Evolutionary conservation across 2,113 vertebrate genomes (phyloP).

Genomic region (Agelaius tricolor): DNA sequence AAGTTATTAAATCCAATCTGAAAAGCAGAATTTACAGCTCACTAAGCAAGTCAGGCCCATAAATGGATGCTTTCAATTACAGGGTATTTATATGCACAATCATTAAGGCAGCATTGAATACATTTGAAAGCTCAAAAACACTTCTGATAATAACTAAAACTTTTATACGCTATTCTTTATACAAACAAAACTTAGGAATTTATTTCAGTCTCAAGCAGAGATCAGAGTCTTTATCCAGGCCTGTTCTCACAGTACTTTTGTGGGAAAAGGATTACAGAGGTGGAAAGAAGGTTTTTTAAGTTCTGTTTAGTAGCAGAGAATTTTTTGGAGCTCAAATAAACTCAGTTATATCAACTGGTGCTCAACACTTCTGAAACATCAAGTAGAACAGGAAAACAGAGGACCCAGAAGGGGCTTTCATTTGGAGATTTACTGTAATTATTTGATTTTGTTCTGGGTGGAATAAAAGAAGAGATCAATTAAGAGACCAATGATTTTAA

Average conservation of each 20-base stretch:
- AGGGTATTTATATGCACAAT: too few relatives aligned
- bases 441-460: background rate
- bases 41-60: too few relatives aligned
- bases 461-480: background rate
- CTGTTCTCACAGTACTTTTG: background rate
- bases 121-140: slow-evolving; percentile 32
- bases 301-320: background rate
- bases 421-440: background rate
- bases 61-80: too few relatives aligned
- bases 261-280: background rate
- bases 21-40: too few relatives aligned
- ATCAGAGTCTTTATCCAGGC: background rate
- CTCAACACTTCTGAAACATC: slow-evolving; percentile 6
- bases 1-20: too few relatives aligned
- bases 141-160: slow-evolving; percentile 13
- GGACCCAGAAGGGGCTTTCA: background rate
- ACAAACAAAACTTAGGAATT: background rate
- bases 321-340: background rate
- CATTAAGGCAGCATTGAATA: background rate
- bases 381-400: background rate
- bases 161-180: background rate
- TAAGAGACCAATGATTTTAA: background rate
- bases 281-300: background rate
- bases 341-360: slow-evolving; percentile 8
- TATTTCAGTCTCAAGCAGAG: background rate